Conservation (phyloP, 2,888 invertebrate genomes). For the Tetramorium bicarinatum region DNA sequence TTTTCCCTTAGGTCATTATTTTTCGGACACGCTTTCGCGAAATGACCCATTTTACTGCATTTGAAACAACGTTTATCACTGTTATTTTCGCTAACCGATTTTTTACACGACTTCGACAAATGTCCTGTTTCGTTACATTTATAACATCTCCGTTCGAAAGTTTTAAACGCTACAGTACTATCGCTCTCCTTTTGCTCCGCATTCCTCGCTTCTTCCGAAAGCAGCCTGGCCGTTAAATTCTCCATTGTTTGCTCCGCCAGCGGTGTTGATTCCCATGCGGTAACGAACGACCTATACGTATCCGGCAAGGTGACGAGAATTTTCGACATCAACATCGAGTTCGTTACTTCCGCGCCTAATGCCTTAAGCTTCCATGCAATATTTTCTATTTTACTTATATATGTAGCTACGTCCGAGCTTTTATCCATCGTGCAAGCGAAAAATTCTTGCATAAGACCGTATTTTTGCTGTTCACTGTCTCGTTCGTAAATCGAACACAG, state of each 20-base stretch:
- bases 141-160: background rate
- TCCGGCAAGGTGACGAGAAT: constrained; percentile 19
- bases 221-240: constrained; percentile 19
- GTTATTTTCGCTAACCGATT: too few relatives aligned
- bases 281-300: background rate
- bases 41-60: too few relatives aligned
- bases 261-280: constrained; percentile 28
- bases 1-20: background rate
- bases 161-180: constrained; percentile 39
- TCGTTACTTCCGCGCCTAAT: background rate
- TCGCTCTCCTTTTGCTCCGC: background rate
- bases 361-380: constrained; percentile 26
- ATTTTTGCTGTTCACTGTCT: constrained; percentile 11
- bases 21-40: too few relatives aligned
- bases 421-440: background rate
- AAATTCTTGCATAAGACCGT: constrained; percentile 18
- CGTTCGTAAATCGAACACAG: constrained; percentile 23
- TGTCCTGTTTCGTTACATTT: background rate
- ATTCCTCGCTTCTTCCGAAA: constrained; percentile 13
- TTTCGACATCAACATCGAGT: constrained; percentile 22
- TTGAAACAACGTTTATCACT: too few relatives aligned
- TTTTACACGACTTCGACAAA: background rate
- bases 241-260: background rate
- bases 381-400: constrained; percentile 23
- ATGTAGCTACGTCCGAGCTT: background rate